These are phyloP conservation scores for Gymnogyps californianus DNA, from an alignment of 2,113 vertebrate species.

Conservation along the genomic window DNA sequence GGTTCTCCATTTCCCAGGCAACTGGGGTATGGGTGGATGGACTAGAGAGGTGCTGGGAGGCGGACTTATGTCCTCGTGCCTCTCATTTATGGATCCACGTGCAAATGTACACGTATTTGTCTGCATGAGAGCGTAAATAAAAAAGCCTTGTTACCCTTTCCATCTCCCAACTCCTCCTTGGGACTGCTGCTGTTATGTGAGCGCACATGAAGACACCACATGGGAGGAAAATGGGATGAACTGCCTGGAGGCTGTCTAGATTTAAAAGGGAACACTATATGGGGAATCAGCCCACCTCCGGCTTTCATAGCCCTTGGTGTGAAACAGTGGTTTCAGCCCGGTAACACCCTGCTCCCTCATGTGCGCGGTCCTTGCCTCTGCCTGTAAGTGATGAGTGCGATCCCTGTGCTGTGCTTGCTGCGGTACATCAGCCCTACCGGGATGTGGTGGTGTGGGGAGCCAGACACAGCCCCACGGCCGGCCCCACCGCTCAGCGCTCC, in stretches of 20 bases:
- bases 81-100: background rate
- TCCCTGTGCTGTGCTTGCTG: background rate
- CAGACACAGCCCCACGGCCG: no score
- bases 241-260: background rate
- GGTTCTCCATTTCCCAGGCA: background rate
- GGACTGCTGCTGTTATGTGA: background rate
- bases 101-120: background rate
- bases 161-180: background rate
- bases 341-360: background rate
- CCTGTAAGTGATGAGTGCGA: background rate
- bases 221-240: background rate
- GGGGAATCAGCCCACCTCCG: background rate
- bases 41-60: background rate
- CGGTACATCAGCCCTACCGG: background rate
- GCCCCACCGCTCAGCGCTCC: rapidly evolving
- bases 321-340: background rate
- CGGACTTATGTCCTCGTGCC: rapidly evolving
- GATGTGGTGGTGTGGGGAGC: background rate
- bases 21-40: background rate
- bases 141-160: background rate
- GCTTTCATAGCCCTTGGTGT: background rate
- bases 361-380: rapidly evolving
- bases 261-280: background rate
- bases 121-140: background rate
- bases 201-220: rapidly evolving